Base-by-base conservation (phyloP, 2,888 invertebrate species). In the Drymonia ruficornis region DNA sequence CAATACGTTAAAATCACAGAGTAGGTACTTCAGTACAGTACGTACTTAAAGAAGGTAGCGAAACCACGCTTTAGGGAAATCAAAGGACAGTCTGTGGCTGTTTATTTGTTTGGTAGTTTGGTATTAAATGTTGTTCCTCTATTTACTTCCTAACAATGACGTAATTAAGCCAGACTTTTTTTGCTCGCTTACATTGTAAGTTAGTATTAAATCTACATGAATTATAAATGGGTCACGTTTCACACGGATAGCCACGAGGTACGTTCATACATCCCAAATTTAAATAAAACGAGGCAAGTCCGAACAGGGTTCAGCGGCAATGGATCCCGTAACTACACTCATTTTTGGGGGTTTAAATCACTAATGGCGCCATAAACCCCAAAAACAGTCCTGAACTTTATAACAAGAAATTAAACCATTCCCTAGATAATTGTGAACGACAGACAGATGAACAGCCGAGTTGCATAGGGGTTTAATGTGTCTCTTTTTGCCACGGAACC, bases 151-250 rank as follows among this genome's bases (percentile, higher is more conserved):
- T n/a, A n/a, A n/a, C n/a, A n/a, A n/a, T n/a, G n/a, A 23, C 7
- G 23, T 23, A 23, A 23, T 6, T 4, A 4, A 23, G 23, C 7
- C 23, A 7, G 23, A 23, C 23, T 23, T 23, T 23, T 23, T 23
- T 7, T 23, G 23, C 23, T 23, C 23, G 61, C 42, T 55, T 58
- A 51, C 55, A 43, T 49, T 49, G 51, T 61, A 46, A 60, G 63
- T 63, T 57, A 70, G 69, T 65, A 65, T 68, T 65, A 68, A 66
- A 72, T 72, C 58, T 64, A 65, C 57, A 57, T 66, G 61, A 69
- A 70, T 72, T 67, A 67, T 62, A 67, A 72, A 67, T 69, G 63
- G 62, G 72, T 71, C 70, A 76, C 73, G 72, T 73, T 64, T 67
- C 59, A 58, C 60, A 63, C 62, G 65, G 61, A 70, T 61, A 65